phyloP scores from a whole-genome alignment of 2,888 invertebrate species.

The Pollenia griseotomentosa region DNA sequence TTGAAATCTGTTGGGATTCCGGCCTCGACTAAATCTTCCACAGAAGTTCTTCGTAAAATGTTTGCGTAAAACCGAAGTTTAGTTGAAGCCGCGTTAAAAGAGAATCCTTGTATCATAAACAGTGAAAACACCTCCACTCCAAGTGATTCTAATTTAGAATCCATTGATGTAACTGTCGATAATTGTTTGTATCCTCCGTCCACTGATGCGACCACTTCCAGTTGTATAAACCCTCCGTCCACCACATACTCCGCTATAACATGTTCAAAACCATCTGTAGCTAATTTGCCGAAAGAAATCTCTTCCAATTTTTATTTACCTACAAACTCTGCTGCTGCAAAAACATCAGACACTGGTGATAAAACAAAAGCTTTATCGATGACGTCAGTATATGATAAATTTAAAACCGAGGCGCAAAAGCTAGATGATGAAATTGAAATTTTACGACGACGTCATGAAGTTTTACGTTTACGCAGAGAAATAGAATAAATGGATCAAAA shows the following conservation, averaged over 20 bases:
- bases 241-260: too few relatives aligned
- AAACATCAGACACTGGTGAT: background rate
- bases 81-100: background rate
- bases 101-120: background rate
- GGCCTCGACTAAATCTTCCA: background rate
- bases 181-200: too few relatives aligned
- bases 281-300: too few relatives aligned
- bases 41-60: background rate
- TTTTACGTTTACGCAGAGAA: conserved; percentile 17
- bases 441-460: conserved; percentile 24
- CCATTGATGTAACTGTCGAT: too few relatives aligned
- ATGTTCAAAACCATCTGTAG: too few relatives aligned
- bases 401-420: conserved; percentile 8
- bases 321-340: background rate
- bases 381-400: background rate
- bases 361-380: background rate
- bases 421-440: conserved; percentile 28
- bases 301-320: too few relatives aligned
- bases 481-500: conserved; percentile 22
- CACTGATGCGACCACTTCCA: too few relatives aligned
- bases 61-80: background rate
- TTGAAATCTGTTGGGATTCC: background rate
- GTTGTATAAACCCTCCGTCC: too few relatives aligned
- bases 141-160: too few relatives aligned
- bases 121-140: background rate